These are phyloP conservation scores for Pygoscelis adeliae DNA, from an alignment of 2,113 vertebrate genomes.

Conservation along the genomic window DNA sequence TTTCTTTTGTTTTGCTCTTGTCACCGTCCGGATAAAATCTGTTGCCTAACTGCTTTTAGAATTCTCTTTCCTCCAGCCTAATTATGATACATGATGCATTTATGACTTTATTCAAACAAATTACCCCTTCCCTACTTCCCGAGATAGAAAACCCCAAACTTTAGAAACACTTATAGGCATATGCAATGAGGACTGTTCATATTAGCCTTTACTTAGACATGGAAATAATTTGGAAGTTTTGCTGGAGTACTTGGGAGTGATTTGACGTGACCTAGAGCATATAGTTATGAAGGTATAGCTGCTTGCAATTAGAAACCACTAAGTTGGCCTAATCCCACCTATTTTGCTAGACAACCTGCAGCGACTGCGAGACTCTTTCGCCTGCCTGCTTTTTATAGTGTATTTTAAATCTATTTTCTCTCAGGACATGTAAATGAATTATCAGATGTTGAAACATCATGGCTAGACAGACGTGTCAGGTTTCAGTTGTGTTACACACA, in stretches of 20 bases:
- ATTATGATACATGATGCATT: not conserved
- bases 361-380: not conserved
- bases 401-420: conserved; percentile 43
- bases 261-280: not conserved
- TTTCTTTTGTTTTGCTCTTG: conserved; percentile 32
- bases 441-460: conserved; percentile 63
- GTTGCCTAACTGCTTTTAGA: conserved; percentile 39
- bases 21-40: not conserved
- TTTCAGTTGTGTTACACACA: conserved; percentile 54
- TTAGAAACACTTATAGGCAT: not conserved
- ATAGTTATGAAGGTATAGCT: not conserved
- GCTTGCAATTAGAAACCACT: not conserved
- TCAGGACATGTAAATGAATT: conserved; percentile 58
- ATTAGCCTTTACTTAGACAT: not conserved
- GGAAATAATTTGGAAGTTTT: not conserved
- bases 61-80: not conserved
- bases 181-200: not conserved
- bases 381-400: not conserved
- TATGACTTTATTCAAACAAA: not conserved
- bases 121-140: not conserved
- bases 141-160: not conserved
- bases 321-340: not conserved
- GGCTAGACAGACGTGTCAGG: conserved; percentile 47
- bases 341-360: not conserved
- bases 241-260: not conserved